Evolutionary conservation across 1,140 invertebrate genomes (phyloP), one percentile per base, ranked within the genome.

Genomic region (Heliothis subflexa): DNA sequence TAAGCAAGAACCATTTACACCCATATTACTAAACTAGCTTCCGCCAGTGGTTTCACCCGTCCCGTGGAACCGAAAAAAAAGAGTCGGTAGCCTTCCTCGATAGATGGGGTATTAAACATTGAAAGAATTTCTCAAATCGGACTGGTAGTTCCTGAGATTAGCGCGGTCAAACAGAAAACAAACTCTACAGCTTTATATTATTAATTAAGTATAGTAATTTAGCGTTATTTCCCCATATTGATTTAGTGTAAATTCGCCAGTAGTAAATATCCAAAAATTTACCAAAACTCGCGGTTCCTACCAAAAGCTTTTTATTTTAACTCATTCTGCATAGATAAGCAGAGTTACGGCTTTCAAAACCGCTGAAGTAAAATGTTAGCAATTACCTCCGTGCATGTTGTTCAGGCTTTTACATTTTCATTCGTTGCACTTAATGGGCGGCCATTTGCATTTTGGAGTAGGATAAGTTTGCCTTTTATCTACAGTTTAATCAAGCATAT

Each of bases 371-470:
- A 70, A 70, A 47, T 68, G 64, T 50, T 68, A 68, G 21, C 64
- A 66, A 68, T 68, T 68, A 70, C 47, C 3, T 59, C 0, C 18
- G 54, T 25, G 21, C 13, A 59, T 12, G 55, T 49, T 13, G 18
- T 70, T n/a, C 45, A 49, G 18, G 45, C 18, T 70, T 70, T 70
- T 52, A 70, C 18, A 70, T 52, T 70, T 70, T 52, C 66, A 70
- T 50, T 28, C 21, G 47, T 18, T 50, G 47, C 66, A 5, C 66
- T 25, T 62, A 70, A 14, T 52, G 13, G 16, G 57, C 1, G 10
- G 40, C 47, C 47, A 52, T 52, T 70, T 70, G 12, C 47, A 52
- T 52, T 70, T 59, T 28, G 21, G 12, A 59, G 21, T 14, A 59
- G 21, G 55, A 13, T 25, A 21, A 57, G 55, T 7, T 14, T 25